A percentile compares a stretch with the other conserved stretches of the same genome.
Conservation (phyloP, 2,113 vertebrate species). For the Ia io region DNA sequence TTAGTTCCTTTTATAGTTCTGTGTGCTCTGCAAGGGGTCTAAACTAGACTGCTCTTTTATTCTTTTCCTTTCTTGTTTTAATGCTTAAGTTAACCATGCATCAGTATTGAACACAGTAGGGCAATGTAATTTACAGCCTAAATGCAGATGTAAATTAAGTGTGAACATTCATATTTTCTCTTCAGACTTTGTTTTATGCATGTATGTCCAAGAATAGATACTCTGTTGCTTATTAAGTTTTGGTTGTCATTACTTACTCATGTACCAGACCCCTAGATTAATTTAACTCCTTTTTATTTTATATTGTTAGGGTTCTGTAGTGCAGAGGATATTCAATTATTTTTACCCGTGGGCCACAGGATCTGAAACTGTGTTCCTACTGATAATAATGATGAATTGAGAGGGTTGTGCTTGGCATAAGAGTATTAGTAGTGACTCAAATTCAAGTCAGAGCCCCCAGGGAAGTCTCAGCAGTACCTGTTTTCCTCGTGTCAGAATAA, state of each 20-base stretch:
- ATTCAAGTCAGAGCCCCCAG: not conserved
- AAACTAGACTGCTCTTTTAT: not conserved
- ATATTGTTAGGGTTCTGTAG: not conserved
- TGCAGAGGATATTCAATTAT: not conserved
- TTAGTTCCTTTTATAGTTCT: conserved; percentile 20
- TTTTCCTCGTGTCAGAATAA: not conserved
- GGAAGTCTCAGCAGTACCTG: not conserved
- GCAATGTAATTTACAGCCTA: not conserved
- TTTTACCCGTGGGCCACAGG: not conserved
- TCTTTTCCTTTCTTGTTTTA: not conserved
- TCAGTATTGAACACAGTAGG: not conserved
- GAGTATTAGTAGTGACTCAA: not conserved
- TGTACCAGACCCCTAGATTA: not conserved
- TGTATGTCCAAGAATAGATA: not conserved
- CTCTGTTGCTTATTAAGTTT: not conserved
- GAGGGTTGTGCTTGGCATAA: not conserved
- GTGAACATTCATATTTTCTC: not conserved
- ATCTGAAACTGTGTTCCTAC: not conserved
- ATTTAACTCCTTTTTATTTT: not conserved
- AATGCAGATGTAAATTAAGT: not conserved
- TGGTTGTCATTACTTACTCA: not conserved
- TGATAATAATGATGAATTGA: not conserved
- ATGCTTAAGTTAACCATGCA: not conserved
- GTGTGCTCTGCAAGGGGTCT: not conserved
- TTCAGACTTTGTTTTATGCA: not conserved